Conservation (phyloP, 2,888 invertebrate species). For the Drosophila testacea region DNA sequence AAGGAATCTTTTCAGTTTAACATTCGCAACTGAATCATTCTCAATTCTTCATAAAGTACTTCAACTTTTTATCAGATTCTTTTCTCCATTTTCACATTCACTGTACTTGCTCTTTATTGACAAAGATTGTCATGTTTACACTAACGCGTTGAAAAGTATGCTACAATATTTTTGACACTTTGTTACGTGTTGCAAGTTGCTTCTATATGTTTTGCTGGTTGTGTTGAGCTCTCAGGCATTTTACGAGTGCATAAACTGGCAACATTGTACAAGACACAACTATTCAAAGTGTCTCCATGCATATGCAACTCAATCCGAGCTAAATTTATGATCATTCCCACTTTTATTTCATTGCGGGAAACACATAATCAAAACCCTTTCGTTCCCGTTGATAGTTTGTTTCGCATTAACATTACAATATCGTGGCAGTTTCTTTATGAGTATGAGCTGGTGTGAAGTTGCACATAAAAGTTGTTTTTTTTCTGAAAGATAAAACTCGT, state of each 20-base stretch:
- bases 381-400: background rate
- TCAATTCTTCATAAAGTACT: background rate
- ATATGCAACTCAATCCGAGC: slow-evolving; percentile 9
- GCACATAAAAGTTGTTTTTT: too few species aligned
- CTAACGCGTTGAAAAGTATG: slow-evolving; percentile 43
- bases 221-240: slow-evolving; percentile 8
- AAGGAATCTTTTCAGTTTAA: too few species aligned
- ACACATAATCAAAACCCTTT: background rate
- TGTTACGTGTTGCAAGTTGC: slow-evolving; percentile 9
- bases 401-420: background rate
- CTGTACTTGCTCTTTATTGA: background rate
- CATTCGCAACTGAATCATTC: too few species aligned
- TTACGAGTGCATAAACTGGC: slow-evolving; percentile 36
- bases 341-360: slow-evolving; percentile 4
- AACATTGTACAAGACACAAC: slow-evolving; percentile 21
- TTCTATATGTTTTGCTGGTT: background rate
- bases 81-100: background rate
- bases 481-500: too few species aligned
- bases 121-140: slow-evolving; percentile 14
- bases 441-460: too few species aligned
- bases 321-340: slow-evolving; percentile 19
- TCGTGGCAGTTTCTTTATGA: too few species aligned
- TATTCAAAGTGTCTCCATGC: slow-evolving; percentile 1
- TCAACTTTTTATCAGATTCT: background rate
- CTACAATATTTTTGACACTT: slow-evolving; percentile 24